These are phyloP conservation scores for Enteromius viviparus DNA, from an alignment of 2,797 vertebrate species.

Conservation along the genomic window DNA sequence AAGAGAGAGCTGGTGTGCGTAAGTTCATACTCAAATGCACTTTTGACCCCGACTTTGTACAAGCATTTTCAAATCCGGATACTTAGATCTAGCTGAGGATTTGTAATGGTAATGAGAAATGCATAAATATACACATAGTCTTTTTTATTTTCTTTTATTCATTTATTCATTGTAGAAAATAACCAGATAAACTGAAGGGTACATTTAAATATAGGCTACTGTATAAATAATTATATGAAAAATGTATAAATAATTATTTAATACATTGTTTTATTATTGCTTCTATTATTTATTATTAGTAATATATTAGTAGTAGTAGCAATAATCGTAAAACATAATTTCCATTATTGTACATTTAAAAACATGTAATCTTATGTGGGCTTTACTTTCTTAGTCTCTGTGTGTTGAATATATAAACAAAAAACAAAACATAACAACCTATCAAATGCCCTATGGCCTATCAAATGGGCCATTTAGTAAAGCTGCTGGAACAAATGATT, in stretches of 20 bases:
- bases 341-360: no score
- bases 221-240: background rate
- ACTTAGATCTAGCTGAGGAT: background rate
- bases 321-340: background rate
- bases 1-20: slow-evolving; percentile 15
- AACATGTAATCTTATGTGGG: no score
- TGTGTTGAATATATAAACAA: background rate
- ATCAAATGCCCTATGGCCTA: background rate
- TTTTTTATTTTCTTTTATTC: background rate
- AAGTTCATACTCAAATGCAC: slow-evolving; percentile 11
- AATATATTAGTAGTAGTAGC: background rate
- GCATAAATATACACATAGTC: background rate
- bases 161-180: no score
- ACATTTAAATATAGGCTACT: background rate
- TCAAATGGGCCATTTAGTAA: background rate
- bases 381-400: background rate
- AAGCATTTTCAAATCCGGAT: background rate
- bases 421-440: background rate
- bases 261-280: background rate
- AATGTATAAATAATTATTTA: background rate
- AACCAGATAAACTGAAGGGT: background rate
- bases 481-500: background rate
- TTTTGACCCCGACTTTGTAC: slow-evolving; percentile 25
- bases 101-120: slow-evolving; percentile 1
- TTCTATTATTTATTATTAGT: background rate